Evolutionary conservation across 30 jellyfish, hydroid and myxozoan species (phyloP), one percentile per base, ranked within the genome.

Genomic region (Aurelia sp.): DNA sequence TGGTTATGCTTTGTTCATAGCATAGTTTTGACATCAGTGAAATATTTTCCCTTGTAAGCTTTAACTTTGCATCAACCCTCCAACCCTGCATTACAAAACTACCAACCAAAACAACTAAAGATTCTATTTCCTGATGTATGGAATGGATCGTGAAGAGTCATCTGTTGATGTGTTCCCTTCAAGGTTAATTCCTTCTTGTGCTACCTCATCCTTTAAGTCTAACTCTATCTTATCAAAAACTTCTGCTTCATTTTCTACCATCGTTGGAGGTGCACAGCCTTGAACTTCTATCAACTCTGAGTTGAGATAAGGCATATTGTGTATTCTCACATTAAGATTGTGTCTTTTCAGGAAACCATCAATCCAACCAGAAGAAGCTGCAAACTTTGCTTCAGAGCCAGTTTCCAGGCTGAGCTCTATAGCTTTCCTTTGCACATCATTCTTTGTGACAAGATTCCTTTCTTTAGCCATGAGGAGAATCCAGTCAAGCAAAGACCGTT

Each of bases 321-420:
- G 55, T 11, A 60, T 76, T 35, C 33, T 66, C n/a, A 40, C 48
- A 6, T 15, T 35, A 60, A 84, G 50, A 73, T 48, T 72, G 52
- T 73, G 87, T 60, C 93, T 71, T 62, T 72, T 84, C 60, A 84
- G 37, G 44, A 84, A 84, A 41, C 87, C 84, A 1, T 84, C 93
- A 55, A 84, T 80, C 93, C 93, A 84, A 7, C 86, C 66, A 33
- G 74, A 59, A 84, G 62, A 41, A 10, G 86, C 87, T 37, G 87
- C 62, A 58, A 84, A 84, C 31, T 84, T 84, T 30, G 76, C 41
- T 11, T 74, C 84, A 9, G 76, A 69, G 15, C 65, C 21, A 53
- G 73, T 66, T 51, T 68, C 63, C 40, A 70, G n/a, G 52, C 86
- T 50, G 23, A 84, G 73, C 35, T 84, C 93, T n/a, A 70, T 69